Percentiles rank a stretch among this genome's conserved stretches.
Conservation (phyloP, 2,797 vertebrate species). For the Brotula barbata region DNA sequence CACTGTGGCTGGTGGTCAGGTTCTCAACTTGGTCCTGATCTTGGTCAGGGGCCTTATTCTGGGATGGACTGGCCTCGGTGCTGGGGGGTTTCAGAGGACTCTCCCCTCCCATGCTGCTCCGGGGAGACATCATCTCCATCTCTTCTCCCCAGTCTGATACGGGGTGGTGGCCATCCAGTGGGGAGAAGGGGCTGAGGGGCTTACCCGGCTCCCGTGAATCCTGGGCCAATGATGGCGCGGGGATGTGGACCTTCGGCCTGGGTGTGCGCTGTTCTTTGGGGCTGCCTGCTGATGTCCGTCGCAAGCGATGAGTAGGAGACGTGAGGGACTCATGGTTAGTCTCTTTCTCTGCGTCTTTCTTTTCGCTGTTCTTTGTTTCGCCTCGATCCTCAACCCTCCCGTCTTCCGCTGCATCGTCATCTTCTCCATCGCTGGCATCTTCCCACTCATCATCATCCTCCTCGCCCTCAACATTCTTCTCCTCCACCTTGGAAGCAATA, state of each 20-base stretch:
- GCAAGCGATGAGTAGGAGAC: conserved; percentile 14
- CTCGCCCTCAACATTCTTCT: conserved; percentile 44
- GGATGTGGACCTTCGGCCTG: conserved; percentile 75
- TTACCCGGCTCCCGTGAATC: conserved; percentile 65
- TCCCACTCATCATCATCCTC: conserved; percentile 77
- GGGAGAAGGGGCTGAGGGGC: conserved; percentile 82
- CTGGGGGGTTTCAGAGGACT: conserved; percentile 73
- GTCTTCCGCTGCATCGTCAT: conserved; percentile 53
- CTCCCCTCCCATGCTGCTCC: conserved; percentile 76
- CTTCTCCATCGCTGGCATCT: conserved; percentile 71
- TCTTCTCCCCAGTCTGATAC: conserved; percentile 92
- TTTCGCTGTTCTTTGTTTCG: conserved; percentile 43
- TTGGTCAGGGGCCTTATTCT: conserved; percentile 34
- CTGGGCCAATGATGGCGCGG: conserved; percentile 53
- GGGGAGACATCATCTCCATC: conserved; percentile 87
- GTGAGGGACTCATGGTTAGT: conserved; percentile 26
- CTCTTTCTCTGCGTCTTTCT: conserved; percentile 61
- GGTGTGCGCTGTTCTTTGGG: conserved; percentile 68
- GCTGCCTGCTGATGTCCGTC: conserved; percentile 41
- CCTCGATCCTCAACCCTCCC: conserved; percentile 57
- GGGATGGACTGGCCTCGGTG: conserved; percentile 67
- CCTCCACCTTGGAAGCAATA: conserved; percentile 43
- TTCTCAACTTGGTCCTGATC: conserved; percentile 18
- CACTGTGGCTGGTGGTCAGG: not conserved
- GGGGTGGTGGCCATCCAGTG: conserved; percentile 76